phyloP scores from a whole-genome alignment of 2,113 vertebrate genomes.

The Gyps fulvus region DNA sequence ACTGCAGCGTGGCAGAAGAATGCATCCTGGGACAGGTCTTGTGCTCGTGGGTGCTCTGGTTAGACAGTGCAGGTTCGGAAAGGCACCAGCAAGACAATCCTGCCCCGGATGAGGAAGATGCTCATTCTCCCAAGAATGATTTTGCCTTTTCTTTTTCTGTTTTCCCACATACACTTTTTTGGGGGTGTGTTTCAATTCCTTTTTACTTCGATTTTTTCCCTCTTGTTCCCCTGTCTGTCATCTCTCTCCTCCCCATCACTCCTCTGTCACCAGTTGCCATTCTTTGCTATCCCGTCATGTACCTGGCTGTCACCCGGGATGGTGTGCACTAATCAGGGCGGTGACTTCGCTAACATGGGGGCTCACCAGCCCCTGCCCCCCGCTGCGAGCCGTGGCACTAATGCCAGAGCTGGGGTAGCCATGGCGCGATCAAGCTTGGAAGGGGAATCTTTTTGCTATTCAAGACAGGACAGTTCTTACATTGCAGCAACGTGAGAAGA shows the following conservation, averaged over 20 bases:
- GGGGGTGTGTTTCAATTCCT: neutral
- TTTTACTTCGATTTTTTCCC: neutral
- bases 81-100: neutral
- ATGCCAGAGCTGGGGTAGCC: neutral
- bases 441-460: neutral
- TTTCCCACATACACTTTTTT: neutral
- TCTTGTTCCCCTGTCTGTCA: neutral
- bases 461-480: neutral
- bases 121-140: neutral
- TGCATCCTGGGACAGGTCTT: neutral
- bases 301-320: neutral
- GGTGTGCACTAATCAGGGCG: neutral
- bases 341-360: neutral
- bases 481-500: neutral
- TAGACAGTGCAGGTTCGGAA: neutral
- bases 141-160: neutral
- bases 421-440: rapidly evolving
- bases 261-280: neutral
- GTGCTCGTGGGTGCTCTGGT: neutral
- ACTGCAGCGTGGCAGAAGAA: neutral
- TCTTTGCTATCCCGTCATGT: neutral
- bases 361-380: neutral
- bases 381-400: rapidly evolving
- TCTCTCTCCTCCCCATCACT: neutral
- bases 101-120: neutral